Base-by-base conservation (phyloP, 2,113 vertebrate species). In the Egretta garzetta region DNA sequence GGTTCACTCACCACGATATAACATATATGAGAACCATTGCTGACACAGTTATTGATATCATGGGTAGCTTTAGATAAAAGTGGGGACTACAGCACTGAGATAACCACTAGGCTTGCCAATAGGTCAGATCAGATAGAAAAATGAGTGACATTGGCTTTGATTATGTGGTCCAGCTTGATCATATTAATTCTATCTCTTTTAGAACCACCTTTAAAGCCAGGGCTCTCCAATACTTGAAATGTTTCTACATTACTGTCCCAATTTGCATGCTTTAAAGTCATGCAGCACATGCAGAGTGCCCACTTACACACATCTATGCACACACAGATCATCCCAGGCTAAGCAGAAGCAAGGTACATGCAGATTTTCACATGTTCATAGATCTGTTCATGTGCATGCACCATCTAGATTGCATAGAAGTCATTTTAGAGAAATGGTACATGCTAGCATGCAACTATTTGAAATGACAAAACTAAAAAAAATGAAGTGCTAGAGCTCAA, bases 211-310 rank as follows among this genome's bases (percentile, higher is more conserved):
- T 72, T 86, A 93, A 83, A 90, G 18, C 10, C 41, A 56, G 49
- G 68, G 13, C 6, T 35, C 14, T 35, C 21, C 4, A 3, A 21
- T 59, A 60, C 28, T 35, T 26, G 60, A 28, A 88, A 26, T 41
- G 76, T 93, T 53, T 77, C 63, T 86, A 1, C 64, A 79, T 63
- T 52, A 56, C 3, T 28, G 7, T 88, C 58, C 24, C 13, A 49
- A 37, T 52, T 30, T 63, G 5, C 2, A 5, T 19, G 13, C 45
- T 80, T 88, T 70, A 27, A 45, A 73, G 59, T 21, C 39, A 60
- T 4, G 5, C 23, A 66, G n/a, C 2, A 1, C 4, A 2, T 3
- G 0, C 24, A 35, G 17, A 18, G 28, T 14, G 26, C n/a, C 37
- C 52, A 27, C 7, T 76, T 47, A 53, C 14, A 50, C 5, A 13